Conservation (phyloP, 2,113 vertebrate genomes). For the Ciconia stormi region DNA sequence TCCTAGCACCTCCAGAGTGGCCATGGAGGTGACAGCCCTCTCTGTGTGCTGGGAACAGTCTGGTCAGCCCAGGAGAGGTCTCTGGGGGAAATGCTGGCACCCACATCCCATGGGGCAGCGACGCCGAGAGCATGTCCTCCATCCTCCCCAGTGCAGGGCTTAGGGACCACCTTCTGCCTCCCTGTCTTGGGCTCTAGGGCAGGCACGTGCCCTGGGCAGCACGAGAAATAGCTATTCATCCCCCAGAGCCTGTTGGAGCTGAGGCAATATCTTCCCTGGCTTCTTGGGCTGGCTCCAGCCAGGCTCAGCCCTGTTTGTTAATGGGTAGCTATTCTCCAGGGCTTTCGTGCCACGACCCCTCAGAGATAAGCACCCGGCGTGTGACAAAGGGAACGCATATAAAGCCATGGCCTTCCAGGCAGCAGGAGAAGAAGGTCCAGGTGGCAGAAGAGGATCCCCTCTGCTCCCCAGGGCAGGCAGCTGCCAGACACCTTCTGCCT, state of each 20-base stretch:
- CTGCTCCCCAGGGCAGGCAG: not conserved
- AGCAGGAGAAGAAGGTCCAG: not conserved
- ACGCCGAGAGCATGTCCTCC: fast-evolving
- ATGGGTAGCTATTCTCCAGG: not conserved
- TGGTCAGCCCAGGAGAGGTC: not conserved
- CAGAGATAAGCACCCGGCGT: not conserved
- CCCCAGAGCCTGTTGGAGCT: not conserved
- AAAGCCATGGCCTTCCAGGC: not conserved
- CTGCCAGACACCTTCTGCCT: not conserved
- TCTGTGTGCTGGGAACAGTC: not conserved
- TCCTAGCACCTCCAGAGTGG: not conserved
- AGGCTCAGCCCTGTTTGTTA: not conserved
- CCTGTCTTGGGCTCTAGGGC: not conserved
- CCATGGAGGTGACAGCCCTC: not conserved
- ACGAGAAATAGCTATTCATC: not conserved
- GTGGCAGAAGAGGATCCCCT: not conserved
- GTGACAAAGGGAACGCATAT: fast-evolving
- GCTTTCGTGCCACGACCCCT: fast-evolving
- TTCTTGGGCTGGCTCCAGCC: not conserved
- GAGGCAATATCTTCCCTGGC: not conserved
- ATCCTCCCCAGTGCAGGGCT: not conserved
- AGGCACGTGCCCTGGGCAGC: not conserved
- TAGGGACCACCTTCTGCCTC: not conserved
- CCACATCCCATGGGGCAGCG: fast-evolving
- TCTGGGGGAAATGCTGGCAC: not conserved